Percentiles rank a stretch among this genome's conserved stretches.
These are phyloP conservation scores for Urocolius indicus DNA, from an alignment of 2,113 vertebrate species.

Conservation along the genomic window DNA sequence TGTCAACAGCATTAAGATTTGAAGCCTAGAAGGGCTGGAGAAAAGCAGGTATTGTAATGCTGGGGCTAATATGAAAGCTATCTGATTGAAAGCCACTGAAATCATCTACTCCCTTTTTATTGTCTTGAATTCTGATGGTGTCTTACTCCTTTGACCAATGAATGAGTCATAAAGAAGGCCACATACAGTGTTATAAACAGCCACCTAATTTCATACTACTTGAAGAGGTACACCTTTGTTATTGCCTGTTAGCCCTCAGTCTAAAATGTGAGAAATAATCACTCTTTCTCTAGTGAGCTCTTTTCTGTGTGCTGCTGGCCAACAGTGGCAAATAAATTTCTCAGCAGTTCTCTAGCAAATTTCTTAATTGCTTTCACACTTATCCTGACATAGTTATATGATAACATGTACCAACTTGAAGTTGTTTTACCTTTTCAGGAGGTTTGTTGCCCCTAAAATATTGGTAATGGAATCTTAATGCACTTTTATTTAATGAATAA, in stretches of 20 bases:
- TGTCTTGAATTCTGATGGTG: neutral
- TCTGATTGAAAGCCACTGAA: neutral
- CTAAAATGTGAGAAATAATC: neutral
- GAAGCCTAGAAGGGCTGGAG: neutral
- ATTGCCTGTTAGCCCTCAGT: neutral
- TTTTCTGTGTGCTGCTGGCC: neutral
- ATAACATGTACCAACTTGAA: neutral
- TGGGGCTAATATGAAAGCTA: neutral
- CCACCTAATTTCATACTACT: neutral
- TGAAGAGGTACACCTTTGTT: neutral
- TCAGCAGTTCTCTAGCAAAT: neutral
- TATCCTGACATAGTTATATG: neutral
- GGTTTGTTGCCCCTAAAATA: neutral
- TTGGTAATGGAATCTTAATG: neutral
- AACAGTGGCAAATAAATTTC: neutral
- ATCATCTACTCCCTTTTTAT: neutral
- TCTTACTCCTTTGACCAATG: neutral
- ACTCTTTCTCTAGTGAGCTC: neutral
- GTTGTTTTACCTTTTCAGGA: neutral
- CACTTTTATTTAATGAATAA: neutral
- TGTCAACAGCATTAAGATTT: neutral
- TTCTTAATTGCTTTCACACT: neutral
- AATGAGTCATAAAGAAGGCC: neutral
- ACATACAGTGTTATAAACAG: neutral
- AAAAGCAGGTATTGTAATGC: neutral